Evolutionary conservation across 1,140 invertebrate species (phyloP).

Genomic region (Trissolcus basalis): DNA sequence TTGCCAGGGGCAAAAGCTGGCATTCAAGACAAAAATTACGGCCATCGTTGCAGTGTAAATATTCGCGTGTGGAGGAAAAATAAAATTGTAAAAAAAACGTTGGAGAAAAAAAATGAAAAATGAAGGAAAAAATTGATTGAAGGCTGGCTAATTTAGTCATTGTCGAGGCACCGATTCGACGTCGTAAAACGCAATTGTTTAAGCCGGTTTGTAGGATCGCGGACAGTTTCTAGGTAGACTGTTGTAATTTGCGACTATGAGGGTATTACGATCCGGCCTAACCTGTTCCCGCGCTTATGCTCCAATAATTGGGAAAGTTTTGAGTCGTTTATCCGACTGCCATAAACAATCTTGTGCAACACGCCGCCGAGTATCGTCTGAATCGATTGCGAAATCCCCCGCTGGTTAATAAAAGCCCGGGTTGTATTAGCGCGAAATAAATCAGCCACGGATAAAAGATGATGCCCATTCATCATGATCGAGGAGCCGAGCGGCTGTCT

Average conservation of each 20-base stretch:
- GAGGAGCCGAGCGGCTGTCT: slow-evolving; percentile 5
- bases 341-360: slow-evolving; percentile 32
- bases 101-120: not conserved
- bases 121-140: too few species aligned
- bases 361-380: slow-evolving; percentile 16
- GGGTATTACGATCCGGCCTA: slow-evolving; percentile 10
- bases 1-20: too few species aligned
- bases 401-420: slow-evolving; percentile 15
- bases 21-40: too few species aligned
- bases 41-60: too few species aligned
- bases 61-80: too few species aligned
- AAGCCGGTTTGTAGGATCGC: too few species aligned
- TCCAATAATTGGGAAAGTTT: slow-evolving; percentile 53
- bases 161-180: too few species aligned
- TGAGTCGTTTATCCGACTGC: slow-evolving; percentile 27
- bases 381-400: slow-evolving; percentile 34
- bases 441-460: slow-evolving; percentile 20
- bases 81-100: too few species aligned
- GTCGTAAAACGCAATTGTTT: too few species aligned
- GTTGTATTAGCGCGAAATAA: slow-evolving; percentile 13
- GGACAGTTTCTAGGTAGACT: not conserved
- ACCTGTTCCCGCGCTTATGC: slow-evolving; percentile 35
- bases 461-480: slow-evolving; percentile 24
- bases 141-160: too few species aligned
- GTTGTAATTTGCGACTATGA: slow-evolving; percentile 24